Base-by-base conservation (phyloP, 2,888 invertebrate genomes). In the Drosophila anomelani region DNA sequence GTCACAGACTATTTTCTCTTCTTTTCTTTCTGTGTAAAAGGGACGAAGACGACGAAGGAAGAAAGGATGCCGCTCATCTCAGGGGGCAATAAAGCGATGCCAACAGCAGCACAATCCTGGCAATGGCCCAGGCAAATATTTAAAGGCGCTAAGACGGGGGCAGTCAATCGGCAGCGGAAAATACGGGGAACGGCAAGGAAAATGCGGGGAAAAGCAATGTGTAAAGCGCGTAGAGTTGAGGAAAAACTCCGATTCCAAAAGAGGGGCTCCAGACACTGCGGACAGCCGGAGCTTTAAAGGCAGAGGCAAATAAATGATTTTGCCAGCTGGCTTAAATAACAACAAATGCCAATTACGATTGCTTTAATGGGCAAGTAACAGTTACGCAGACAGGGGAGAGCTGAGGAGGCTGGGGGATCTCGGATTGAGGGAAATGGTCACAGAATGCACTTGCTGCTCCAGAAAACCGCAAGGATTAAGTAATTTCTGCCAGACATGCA, bases 401-500 rank as follows among this genome's bases (percentile, higher is more conserved):
- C 34, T 29, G 12, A 15, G 10, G 10, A 10, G 17, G 23, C 29
- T 8, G 15, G 20, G 34, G 39, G 12, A 20, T 47, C 10, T 38
- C 26, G 36, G 55, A 60, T 44, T 58, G 63, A 41, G 41, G 62
- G 49, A 60, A 55, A 39, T 57, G 54, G 75, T 66, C 64, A 61
- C 63, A 61, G 75, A 59, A 63, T 73, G 76, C 67, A 77, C 66
- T 74, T 72, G 77, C 73, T 67, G 72, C 72, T 79, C 60, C 76
- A 73, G 75, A 74, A 83, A 78, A 86, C 89, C 86, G 61, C 86
- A 89, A 85, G 89, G 87, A 88, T 87, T 87, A 86, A 86, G 85
- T 86, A 87, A 87, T 87, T 89, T 87, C 89, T 86, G 85, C 75
- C 89, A 89, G 86, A 88, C 90, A 87, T 88, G 89, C 87, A 89